phyloP scores from a whole-genome alignment of 2,888 invertebrate genomes.

The Scrobipalpa atriplicella region DNA sequence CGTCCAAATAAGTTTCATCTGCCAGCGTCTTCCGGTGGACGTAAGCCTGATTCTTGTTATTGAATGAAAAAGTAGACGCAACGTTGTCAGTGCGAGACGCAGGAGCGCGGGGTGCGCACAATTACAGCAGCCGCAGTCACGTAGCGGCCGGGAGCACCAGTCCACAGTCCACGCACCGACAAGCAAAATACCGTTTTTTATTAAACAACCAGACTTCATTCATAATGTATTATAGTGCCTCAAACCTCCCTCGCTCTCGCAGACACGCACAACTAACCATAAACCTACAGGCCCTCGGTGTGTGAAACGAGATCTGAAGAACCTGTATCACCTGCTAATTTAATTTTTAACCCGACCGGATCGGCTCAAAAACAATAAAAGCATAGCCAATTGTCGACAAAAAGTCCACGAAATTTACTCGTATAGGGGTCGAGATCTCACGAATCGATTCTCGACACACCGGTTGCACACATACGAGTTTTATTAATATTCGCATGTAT shows the following conservation, averaged over 20 bases:
- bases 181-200: slow-evolving; percentile 72
- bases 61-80: background rate
- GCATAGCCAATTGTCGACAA: slow-evolving; percentile 32
- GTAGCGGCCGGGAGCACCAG: slow-evolving; percentile 65
- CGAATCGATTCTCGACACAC: slow-evolving; percentile 50
- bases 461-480: slow-evolving; percentile 51
- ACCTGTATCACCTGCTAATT: slow-evolving; percentile 51
- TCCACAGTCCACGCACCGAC: slow-evolving; percentile 61
- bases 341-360: slow-evolving; percentile 55
- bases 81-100: background rate
- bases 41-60: slow-evolving; percentile 11
- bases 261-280: slow-evolving; percentile 52
- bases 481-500: slow-evolving; percentile 51
- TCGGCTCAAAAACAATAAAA: slow-evolving; percentile 48
- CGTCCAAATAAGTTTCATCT: slow-evolving; percentile 19
- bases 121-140: slow-evolving; percentile 73
- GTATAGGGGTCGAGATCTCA: slow-evolving; percentile 48
- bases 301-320: slow-evolving; percentile 41
- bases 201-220: slow-evolving; percentile 76
- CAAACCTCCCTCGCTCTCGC: slow-evolving; percentile 44
- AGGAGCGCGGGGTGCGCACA: slow-evolving; percentile 61
- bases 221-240: slow-evolving; percentile 76
- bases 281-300: slow-evolving; percentile 55
- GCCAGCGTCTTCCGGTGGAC: slow-evolving; percentile 11
- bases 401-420: slow-evolving; percentile 26